Conservation (phyloP, 2,113 vertebrate species). For the Zosterops borbonicus region DNA sequence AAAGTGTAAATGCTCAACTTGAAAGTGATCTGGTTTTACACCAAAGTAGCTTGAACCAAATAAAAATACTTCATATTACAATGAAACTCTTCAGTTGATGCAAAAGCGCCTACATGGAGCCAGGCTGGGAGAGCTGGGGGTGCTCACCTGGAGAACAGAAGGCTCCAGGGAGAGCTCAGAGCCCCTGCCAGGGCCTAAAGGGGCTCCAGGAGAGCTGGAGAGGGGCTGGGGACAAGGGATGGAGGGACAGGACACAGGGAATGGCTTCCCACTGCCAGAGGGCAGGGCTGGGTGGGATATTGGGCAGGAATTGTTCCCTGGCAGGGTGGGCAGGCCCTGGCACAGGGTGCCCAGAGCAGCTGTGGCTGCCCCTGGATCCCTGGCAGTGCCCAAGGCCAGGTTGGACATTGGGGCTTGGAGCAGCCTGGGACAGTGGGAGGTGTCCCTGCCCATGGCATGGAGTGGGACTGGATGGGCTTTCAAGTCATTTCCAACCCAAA, state of each 20-base stretch:
- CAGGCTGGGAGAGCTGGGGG: not conserved
- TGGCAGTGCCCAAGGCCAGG: not conserved
- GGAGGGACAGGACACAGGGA: not conserved
- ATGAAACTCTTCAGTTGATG: not conserved
- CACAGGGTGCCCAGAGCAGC: not conserved
- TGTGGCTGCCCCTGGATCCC: not conserved
- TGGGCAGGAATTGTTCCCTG: not conserved
- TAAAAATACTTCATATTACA: not conserved
- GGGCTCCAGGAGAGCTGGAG: not conserved
- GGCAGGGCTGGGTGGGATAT: not conserved
- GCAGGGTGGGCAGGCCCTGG: not conserved
- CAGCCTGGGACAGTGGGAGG: not conserved
- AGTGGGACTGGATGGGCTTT: fast-evolving
- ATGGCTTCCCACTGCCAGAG: not conserved
- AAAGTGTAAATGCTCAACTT: not conserved
- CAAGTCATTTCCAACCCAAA: not conserved
- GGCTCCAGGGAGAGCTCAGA: not conserved
- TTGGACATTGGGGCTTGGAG: not conserved
- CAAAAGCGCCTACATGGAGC: not conserved
- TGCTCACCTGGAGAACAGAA: not conserved
- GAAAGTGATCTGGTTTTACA: not conserved
- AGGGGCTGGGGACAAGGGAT: not conserved
- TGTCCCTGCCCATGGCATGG: not conserved
- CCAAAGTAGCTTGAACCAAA: not conserved
- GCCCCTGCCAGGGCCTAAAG: not conserved